Conservation (phyloP, 2,797 vertebrate species). For the Chaunax sp. region DNA sequence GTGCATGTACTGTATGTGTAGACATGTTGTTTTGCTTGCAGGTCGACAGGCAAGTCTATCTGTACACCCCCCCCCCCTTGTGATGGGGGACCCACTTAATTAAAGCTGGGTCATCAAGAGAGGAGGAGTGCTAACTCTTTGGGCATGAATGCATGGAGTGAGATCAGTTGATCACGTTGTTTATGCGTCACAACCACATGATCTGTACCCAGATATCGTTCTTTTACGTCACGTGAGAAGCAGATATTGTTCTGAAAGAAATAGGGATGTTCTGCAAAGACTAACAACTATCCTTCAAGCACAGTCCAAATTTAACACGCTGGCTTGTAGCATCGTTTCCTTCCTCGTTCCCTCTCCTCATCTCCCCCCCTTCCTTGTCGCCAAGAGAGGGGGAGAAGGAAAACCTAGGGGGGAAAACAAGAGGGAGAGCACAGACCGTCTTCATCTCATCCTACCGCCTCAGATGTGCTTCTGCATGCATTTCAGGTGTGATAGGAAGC, state of each 20-base stretch:
- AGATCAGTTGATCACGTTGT: constrained; percentile 46
- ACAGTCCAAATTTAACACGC: neutral
- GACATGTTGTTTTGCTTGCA: constrained; percentile 22
- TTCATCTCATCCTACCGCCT: constrained; percentile 51
- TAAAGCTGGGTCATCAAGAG: constrained; percentile 33
- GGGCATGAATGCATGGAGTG: constrained; percentile 16
- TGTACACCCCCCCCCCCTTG: constrained; percentile 37
- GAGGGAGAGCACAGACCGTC: constrained; percentile 39
- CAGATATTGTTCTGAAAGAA: constrained; percentile 12
- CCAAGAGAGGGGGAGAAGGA: constrained; percentile 5
- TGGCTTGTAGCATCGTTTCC: neutral
- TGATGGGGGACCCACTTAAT: no score
- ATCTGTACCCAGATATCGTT: constrained; percentile 12
- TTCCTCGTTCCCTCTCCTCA: neutral
- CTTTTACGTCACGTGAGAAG: constrained; percentile 8
- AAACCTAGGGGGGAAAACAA: constrained; percentile 13
- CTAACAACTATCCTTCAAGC: constrained; percentile 1
- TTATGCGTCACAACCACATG: constrained; percentile 12
- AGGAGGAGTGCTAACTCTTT: constrained; percentile 25
- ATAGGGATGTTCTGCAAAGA: neutral
- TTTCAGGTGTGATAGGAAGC: constrained; percentile 68
- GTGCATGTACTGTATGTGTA: constrained; percentile 13
- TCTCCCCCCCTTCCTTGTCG: neutral
- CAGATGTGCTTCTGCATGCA: constrained; percentile 60
- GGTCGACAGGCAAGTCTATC: constrained; percentile 40